Percentiles rank a stretch among this genome's conserved stretches.
phyloP scores from a whole-genome alignment of 1,140 invertebrate species.

The Drosophila elegans region DNA sequence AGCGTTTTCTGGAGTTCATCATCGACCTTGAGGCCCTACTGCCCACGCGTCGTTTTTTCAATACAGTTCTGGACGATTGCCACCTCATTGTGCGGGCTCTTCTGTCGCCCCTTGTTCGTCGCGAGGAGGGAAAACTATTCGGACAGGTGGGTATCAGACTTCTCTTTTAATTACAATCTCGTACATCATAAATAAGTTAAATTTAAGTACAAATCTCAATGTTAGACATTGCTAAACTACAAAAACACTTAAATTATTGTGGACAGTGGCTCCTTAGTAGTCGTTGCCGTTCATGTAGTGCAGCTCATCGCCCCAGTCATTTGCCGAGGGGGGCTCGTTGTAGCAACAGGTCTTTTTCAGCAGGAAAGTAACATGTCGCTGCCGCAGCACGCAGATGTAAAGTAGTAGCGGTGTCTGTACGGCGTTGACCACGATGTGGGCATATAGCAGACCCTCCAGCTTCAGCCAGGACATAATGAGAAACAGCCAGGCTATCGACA shows the following conservation, averaged over 20 bases:
- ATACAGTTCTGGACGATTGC: constrained; percentile 97
- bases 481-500: constrained; percentile 91
- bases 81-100: constrained; percentile 96
- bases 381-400: constrained; percentile 91
- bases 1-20: constrained; percentile 97
- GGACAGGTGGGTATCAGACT: constrained; percentile 89
- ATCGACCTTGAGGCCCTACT: constrained; percentile 98
- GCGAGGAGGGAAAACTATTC: constrained; percentile 96
- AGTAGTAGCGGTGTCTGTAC: constrained; percentile 90
- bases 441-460: constrained; percentile 89
- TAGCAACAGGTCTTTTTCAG: constrained; percentile 91
- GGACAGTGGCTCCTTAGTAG: constrained; percentile 81
- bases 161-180: constrained; percentile 50
- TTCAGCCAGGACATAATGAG: constrained; percentile 90
- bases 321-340: constrained; percentile 87
- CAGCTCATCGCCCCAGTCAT: constrained; percentile 95
- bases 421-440: constrained; percentile 90
- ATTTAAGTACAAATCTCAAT: constrained; percentile 79
- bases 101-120: constrained; percentile 90
- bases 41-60: constrained; percentile 98
- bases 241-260: constrained; percentile 65
- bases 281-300: constrained; percentile 91
- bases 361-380: constrained; percentile 91
- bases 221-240: constrained; percentile 75
- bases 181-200: constrained; percentile 64